Percentiles rank a stretch among this genome's conserved stretches.
These are phyloP conservation scores for Drosophila colorata DNA, from an alignment of 2,888 invertebrate genomes.

Conservation along the genomic window DNA sequence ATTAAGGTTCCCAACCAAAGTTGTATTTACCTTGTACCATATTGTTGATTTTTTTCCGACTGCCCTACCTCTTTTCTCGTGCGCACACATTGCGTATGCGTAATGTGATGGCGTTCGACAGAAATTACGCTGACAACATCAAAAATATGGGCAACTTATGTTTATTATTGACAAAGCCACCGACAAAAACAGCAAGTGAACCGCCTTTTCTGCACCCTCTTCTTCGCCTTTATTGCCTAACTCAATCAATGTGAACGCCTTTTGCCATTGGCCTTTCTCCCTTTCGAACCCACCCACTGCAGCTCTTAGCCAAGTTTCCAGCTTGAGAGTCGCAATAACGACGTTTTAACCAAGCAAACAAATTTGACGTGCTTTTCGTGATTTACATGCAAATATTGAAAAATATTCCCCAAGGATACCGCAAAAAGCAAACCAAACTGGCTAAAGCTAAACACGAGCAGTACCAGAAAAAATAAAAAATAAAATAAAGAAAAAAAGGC, in stretches of 20 bases:
- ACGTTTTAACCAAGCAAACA: constrained; percentile 80
- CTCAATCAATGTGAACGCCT: constrained; percentile 72
- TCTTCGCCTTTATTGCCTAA: constrained; percentile 65
- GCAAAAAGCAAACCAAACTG: constrained; percentile 72
- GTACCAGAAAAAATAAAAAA: constrained; percentile 20
- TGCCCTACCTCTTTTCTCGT: neutral
- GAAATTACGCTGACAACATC: constrained; percentile 67
- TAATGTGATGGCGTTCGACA: constrained; percentile 48
- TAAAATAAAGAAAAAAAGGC: neutral
- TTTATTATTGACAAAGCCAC: constrained; percentile 72
- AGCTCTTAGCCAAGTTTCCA: constrained; percentile 11
- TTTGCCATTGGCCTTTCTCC: constrained; percentile 14
- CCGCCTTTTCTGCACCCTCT: constrained; percentile 4
- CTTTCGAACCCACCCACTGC: neutral
- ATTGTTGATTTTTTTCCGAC: neutral
- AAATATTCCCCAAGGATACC: constrained; percentile 80
- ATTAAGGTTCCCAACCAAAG: no score
- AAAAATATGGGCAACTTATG: constrained; percentile 72
- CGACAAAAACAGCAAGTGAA: constrained; percentile 42
- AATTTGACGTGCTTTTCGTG: constrained; percentile 83
- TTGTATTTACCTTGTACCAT: neutral
- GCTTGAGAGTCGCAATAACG: constrained; percentile 70
- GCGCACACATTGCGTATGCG: constrained; percentile 56
- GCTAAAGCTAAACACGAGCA: constrained; percentile 51
- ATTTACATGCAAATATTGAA: constrained; percentile 84